A percentile compares a stretch with the other conserved stretches of the same genome.
Conservation (phyloP, 2,113 vertebrate genomes). For the Sylvietta virens region DNA sequence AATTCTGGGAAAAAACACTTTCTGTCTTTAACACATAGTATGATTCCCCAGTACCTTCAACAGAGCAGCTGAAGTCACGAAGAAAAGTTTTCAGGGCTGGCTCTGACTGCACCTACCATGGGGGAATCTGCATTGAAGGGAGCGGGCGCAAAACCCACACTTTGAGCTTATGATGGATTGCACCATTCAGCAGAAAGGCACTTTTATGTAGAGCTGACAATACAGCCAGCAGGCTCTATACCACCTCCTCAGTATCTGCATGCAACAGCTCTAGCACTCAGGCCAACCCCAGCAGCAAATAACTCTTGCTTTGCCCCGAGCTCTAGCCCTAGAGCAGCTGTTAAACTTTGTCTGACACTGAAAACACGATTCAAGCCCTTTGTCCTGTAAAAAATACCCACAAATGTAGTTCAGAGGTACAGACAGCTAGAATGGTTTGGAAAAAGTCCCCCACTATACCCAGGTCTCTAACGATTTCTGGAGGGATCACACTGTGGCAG, state of each 20-base stretch:
- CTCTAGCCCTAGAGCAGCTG: background rate
- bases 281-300: background rate
- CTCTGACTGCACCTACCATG: background rate
- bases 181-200: background rate
- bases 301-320: background rate
- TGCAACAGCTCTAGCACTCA: background rate
- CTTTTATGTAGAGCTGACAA: background rate
- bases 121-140: background rate
- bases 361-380: conserved; percentile 13
- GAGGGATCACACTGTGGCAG: background rate
- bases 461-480: conserved; percentile 1
- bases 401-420: conserved; percentile 48
- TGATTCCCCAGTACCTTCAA: background rate
- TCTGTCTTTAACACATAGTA: background rate
- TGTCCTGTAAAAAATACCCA: conserved; percentile 33
- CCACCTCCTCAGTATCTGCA: background rate
- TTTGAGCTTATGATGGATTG: background rate
- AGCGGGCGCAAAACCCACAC: accelerated
- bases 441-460: background rate
- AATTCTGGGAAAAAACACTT: background rate
- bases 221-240: background rate
- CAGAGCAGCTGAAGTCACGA: background rate
- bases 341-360: background rate
- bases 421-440: background rate
- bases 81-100: background rate